phyloP scores from a whole-genome alignment of 2,888 invertebrate genomes.

The Amiota mariae region DNA sequence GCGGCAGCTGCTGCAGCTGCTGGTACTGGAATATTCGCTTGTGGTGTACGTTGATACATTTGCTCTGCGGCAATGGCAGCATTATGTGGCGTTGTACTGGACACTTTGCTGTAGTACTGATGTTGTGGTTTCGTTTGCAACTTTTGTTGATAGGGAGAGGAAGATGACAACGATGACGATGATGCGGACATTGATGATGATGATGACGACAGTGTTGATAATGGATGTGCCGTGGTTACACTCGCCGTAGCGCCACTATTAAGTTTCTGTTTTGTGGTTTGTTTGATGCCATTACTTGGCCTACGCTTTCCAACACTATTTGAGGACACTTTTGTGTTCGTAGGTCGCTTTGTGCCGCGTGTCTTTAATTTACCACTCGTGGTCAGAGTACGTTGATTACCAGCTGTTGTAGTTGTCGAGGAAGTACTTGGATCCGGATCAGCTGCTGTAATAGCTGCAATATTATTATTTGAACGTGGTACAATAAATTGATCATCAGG shows the following conservation, averaged over 20 bases:
- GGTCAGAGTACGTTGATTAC: slow-evolving; percentile 69
- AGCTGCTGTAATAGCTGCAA: slow-evolving; percentile 68
- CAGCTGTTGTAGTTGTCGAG: slow-evolving; percentile 52
- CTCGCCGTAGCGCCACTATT: slow-evolving; percentile 41
- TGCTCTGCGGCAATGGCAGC: slow-evolving; percentile 45
- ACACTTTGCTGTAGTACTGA: slow-evolving; percentile 46
- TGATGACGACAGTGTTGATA: slow-evolving; percentile 44
- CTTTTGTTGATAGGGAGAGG: slow-evolving; percentile 30
- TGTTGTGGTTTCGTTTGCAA: slow-evolving; percentile 44
- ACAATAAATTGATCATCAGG: slow-evolving; percentile 70
- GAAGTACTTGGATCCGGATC: slow-evolving; percentile 52
- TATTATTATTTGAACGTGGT: slow-evolving; percentile 69
- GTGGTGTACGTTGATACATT: slow-evolving; percentile 60
- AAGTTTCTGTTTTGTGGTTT: slow-evolving; percentile 57
- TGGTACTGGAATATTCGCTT: slow-evolving; percentile 54
- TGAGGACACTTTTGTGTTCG: slow-evolving; percentile 44
- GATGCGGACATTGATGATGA: slow-evolving; percentile 50
- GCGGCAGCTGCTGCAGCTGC: slow-evolving; percentile 44
- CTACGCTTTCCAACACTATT: slow-evolving; percentile 55
- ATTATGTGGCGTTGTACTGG: slow-evolving; percentile 43
- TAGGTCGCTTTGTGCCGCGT: slow-evolving; percentile 63
- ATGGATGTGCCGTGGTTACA: slow-evolving; percentile 33
- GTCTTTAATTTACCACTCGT: slow-evolving; percentile 65
- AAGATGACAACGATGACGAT: slow-evolving; percentile 7
- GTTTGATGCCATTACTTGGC: slow-evolving; percentile 57